A percentile compares a stretch with the other conserved stretches of the same genome.
Conservation (phyloP, 2,113 vertebrate genomes). For the Bungarus multicinctus region DNA sequence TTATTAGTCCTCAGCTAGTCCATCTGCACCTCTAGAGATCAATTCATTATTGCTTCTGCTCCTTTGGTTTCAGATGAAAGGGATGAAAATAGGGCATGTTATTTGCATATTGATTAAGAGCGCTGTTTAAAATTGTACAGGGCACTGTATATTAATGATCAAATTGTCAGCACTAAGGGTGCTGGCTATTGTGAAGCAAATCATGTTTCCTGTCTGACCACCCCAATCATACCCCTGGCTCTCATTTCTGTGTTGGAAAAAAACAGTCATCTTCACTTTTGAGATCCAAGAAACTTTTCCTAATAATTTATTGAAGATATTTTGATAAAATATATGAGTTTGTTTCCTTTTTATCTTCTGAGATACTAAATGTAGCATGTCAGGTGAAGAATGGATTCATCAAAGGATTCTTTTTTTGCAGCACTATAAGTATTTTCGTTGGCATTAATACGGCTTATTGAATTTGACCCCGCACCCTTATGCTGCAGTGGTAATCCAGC, state of each 20-base stretch:
- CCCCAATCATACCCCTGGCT: background rate
- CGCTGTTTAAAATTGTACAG: background rate
- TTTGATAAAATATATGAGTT: background rate
- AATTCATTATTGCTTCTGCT: background rate
- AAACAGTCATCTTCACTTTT: background rate
- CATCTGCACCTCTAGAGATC: background rate
- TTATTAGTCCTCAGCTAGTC: background rate
- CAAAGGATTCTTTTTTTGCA: conserved; percentile 21
- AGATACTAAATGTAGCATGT: conserved; percentile 20
- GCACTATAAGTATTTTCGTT: conserved; percentile 40
- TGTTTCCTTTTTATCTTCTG: conserved; percentile 1
- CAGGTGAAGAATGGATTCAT: conserved; percentile 15
- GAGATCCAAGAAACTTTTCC: background rate
- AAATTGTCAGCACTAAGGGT: background rate
- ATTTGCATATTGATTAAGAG: background rate
- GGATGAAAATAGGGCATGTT: background rate
- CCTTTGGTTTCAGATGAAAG: background rate
- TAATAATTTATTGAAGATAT: conserved; percentile 13
- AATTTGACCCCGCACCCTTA: conserved; percentile 37
- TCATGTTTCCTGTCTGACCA: background rate
- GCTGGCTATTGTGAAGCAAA: background rate
- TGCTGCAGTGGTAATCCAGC: conserved; percentile 20
- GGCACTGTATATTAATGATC: background rate
- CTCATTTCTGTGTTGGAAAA: background rate
- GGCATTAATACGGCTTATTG: conserved; percentile 12